Conservation (phyloP, 1,140 invertebrate genomes). For the Drosophila teissieri region DNA sequence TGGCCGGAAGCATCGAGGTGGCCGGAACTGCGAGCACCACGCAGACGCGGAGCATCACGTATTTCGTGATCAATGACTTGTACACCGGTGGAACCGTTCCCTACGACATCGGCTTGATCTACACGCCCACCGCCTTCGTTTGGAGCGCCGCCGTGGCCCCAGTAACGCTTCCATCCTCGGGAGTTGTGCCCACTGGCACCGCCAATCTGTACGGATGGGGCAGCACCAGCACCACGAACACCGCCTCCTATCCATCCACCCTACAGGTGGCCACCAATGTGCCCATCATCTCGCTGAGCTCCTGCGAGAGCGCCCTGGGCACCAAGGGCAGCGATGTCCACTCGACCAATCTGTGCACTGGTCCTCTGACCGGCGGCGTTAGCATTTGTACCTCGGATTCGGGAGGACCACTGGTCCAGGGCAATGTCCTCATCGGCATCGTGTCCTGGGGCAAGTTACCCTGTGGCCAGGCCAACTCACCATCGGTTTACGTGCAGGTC, state of each 20-base stretch:
- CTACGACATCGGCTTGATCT: conserved; percentile 86
- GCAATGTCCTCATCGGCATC: conserved; percentile 81
- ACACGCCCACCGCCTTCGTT: conserved; percentile 84
- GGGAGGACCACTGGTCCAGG: conserved; percentile 84
- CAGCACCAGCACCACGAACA: conserved; percentile 83
- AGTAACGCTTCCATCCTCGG: conserved; percentile 81
- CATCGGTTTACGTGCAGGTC: conserved; percentile 90
- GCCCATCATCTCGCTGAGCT: conserved; percentile 67
- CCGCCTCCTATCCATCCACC: conserved; percentile 73
- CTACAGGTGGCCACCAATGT: conserved; percentile 80
- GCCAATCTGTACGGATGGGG: conserved; percentile 85
- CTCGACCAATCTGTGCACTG: conserved; percentile 85
- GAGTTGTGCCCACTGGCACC: conserved; percentile 83
- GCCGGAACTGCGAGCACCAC: conserved; percentile 63
- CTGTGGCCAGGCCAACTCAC: conserved; percentile 87
- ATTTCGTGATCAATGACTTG: conserved; percentile 65
- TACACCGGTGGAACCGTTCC: conserved; percentile 84
- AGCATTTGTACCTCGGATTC: conserved; percentile 85
- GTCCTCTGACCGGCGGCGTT: conserved; percentile 84
- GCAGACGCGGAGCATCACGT: conserved; percentile 67
- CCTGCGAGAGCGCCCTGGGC: conserved; percentile 73
- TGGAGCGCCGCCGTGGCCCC: conserved; percentile 84
- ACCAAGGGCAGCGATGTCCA: conserved; percentile 80
- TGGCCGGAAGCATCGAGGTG: conserved; percentile 72
- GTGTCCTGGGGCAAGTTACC: conserved; percentile 85